Percentiles rank a stretch among this genome's conserved stretches.
Evolutionary conservation across 2,113 vertebrate genomes (phyloP).

Genomic region (Chaetura pelagica): DNA sequence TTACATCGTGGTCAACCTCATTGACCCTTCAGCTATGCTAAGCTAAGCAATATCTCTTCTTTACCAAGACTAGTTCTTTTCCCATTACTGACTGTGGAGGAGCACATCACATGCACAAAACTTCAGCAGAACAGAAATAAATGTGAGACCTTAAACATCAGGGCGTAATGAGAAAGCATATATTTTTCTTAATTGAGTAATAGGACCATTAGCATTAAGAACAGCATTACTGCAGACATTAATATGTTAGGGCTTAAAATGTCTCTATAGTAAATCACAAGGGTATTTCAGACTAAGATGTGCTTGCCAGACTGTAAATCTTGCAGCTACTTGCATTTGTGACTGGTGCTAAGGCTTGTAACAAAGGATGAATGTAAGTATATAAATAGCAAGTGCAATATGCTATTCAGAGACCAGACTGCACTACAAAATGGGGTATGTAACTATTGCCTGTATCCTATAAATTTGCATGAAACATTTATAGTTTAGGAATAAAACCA

Average conservation of each 20-base stretch:
- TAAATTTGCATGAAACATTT: neutral
- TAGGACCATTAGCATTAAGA: neutral
- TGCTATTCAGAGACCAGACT: neutral
- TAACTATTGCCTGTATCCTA: neutral
- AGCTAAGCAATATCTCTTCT: neutral
- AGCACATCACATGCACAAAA: neutral
- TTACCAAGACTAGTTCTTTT: neutral
- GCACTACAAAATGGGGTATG: neutral
- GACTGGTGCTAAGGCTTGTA: neutral
- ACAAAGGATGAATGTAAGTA: neutral
- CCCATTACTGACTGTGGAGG: neutral
- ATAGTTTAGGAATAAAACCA: neutral
- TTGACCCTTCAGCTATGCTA: neutral
- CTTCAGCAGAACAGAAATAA: neutral
- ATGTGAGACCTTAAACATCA: neutral
- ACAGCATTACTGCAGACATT: neutral
- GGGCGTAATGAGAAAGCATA: neutral
- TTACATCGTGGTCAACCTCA: neutral
- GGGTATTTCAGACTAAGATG: neutral
- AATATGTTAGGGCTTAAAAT: neutral
- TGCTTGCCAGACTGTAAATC: neutral
- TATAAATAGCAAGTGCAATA: neutral
- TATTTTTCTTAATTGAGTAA: constrained; percentile 45
- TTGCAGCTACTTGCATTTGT: neutral
- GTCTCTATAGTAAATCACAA: neutral